Evolutionary conservation across 1,140 invertebrate species (phyloP).

Genomic region (Chionoecetes opilio): DNA sequence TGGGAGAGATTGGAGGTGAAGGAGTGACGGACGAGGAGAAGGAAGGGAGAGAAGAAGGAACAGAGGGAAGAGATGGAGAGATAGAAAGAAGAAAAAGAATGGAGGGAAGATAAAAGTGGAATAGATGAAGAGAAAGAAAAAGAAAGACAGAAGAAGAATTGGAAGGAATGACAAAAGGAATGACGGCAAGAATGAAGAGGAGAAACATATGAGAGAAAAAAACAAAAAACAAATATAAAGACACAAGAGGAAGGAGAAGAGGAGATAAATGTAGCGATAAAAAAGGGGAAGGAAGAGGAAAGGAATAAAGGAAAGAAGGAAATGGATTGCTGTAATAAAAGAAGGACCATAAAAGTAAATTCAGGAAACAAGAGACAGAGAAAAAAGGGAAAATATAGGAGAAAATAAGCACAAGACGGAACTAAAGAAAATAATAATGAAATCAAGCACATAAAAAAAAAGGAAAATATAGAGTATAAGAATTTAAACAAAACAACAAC

Average conservation of each 20-base stretch:
- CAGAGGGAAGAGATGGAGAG: not conserved
- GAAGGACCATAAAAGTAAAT: not conserved
- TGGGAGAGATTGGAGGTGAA: not conserved
- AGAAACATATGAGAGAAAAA: not conserved
- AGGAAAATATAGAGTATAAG: not conserved
- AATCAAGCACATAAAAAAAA: not conserved
- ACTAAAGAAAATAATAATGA: not conserved
- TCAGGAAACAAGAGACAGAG: too few relatives aligned
- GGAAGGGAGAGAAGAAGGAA: too few relatives aligned
- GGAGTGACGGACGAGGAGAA: too few relatives aligned
- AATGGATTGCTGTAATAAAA: not conserved
- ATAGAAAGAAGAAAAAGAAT: not conserved
- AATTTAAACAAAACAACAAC: too few relatives aligned
- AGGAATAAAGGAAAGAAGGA: not conserved
- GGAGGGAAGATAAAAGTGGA: not conserved
- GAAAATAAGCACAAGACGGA: not conserved
- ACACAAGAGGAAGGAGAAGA: not conserved
- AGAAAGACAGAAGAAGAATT: not conserved
- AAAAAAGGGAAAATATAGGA: not conserved
- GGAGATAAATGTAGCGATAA: not conserved
- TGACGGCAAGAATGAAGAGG: not conserved
- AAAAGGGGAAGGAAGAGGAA: not conserved
- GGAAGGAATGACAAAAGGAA: too few relatives aligned
- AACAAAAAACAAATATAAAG: not conserved
- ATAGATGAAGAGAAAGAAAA: not conserved